Evolutionary conservation across 1,140 invertebrate genomes (phyloP), one percentile per base, ranked within the genome.

Genomic region (Metaphire vulgaris): DNA sequence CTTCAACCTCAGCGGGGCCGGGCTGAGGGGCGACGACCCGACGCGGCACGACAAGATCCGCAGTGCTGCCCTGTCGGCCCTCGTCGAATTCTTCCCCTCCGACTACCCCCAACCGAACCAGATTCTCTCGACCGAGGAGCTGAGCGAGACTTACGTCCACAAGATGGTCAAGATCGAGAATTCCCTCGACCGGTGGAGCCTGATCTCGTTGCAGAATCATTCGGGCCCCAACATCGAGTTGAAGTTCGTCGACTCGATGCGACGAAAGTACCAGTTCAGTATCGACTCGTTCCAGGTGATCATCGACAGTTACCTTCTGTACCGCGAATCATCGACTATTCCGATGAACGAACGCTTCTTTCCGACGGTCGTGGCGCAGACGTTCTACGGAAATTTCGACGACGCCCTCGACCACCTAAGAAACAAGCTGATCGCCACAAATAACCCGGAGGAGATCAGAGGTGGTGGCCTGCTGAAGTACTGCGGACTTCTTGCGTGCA

Each of bases 201-300:
- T 99, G 66, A 98, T 99, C 82, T 97, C 96, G 0, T 89, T 99
- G 69, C 95, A 95, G 66, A 98, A 97, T 86, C 92, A 87, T 91
- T 87, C 87, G 69, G 89, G 90, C 67, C 87, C 89, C 77, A 90
- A 96, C 84, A 94, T 99, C 76, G 98, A 99, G 86, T 89, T 99
- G 29, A 99, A 99, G 87, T 99, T 99, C 87, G 98, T 99, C 69
- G 96, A 99, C 86, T 92, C 91, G 70, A 99, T 99, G 97, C 91
- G 94, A 78, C 90, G 98, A 30, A 96, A 99, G 87, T 99, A 98
- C 86, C 97, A 99, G 86, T 99, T 99, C 88, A 97, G 94, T 41
- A 98, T 99, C 28, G 98, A 99, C 87, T 98, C 95, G 29, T 99
- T 99, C 89, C 96, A 98, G 87, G 97, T 99, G 79, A 92, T 97